Percentiles rank a stretch among this genome's conserved stretches.
Conservation (phyloP, 2,797 vertebrate species). For the Poeciliopsis turneri region DNA sequence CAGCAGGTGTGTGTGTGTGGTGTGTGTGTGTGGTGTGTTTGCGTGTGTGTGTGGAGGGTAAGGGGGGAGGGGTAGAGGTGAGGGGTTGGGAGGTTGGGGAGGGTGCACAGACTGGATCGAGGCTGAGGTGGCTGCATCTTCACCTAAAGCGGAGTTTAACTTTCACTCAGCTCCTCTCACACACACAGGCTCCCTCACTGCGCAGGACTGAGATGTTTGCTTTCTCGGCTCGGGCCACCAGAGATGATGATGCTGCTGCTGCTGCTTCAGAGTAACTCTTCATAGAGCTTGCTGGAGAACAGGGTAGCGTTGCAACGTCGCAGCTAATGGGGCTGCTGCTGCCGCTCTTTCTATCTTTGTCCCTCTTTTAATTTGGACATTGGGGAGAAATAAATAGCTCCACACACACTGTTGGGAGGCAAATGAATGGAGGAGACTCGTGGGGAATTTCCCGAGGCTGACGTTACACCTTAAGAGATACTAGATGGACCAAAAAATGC, state of each 20-base stretch:
- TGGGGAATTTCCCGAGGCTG: slow-evolving; percentile 72
- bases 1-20: slow-evolving; percentile 73
- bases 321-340: slow-evolving; percentile 60
- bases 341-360: slow-evolving; percentile 71
- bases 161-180: slow-evolving; percentile 65
- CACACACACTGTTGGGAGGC: slow-evolving; percentile 69
- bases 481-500: slow-evolving; percentile 45
- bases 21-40: neutral
- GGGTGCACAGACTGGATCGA: slow-evolving; percentile 65
- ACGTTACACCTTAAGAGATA: slow-evolving; percentile 66
- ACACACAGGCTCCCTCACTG: slow-evolving; percentile 61
- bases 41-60: slow-evolving; percentile 17
- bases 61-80: slow-evolving; percentile 34
- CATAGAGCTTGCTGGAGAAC: slow-evolving; percentile 55
- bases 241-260: slow-evolving; percentile 50
- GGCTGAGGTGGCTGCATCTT: slow-evolving; percentile 73
- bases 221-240: slow-evolving; percentile 60
- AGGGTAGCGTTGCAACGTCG: slow-evolving; percentile 48
- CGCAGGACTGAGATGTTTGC: slow-evolving; percentile 59
- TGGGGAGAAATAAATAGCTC: slow-evolving; percentile 74
- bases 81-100: slow-evolving; percentile 61
- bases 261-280: slow-evolving; percentile 47
- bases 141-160: slow-evolving; percentile 66
- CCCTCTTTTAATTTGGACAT: slow-evolving; percentile 70
- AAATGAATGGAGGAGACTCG: slow-evolving; percentile 72